A percentile compares a stretch with the other conserved stretches of the same genome.
Conservation (phyloP, 2,888 invertebrate genomes). For the Pristionchus maxplancki region DNA sequence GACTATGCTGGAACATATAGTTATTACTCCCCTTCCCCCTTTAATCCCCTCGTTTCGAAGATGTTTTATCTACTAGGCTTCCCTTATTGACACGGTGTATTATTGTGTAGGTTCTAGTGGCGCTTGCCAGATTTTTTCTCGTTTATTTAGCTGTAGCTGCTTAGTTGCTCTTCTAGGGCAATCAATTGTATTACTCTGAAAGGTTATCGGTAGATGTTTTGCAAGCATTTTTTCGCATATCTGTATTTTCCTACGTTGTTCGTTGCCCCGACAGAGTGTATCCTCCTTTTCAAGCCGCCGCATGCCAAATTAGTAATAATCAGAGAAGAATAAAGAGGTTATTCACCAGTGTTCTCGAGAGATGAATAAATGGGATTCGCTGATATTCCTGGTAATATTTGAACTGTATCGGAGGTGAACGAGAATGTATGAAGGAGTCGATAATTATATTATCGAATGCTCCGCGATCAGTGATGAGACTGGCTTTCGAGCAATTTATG, state of each 20-base stretch:
- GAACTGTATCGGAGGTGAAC: not conserved
- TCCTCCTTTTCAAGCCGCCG: not conserved
- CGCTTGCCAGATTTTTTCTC: not conserved
- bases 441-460: too few relatives aligned
- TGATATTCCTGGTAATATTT: not conserved
- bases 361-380: not conserved
- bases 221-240: slow-evolving; percentile 36
- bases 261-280: slow-evolving; percentile 34
- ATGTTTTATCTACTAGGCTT: slow-evolving; percentile 8
- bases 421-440: too few relatives aligned
- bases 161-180: not conserved
- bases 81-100: slow-evolving; percentile 21
- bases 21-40: slow-evolving; percentile 17
- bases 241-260: slow-evolving; percentile 42
- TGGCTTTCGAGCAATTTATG: too few relatives aligned
- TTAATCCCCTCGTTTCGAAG: not conserved
- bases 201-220: slow-evolving; percentile 30
- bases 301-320: slow-evolving; percentile 28
- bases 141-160: not conserved
- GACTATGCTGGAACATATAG: slow-evolving; percentile 45
- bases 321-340: slow-evolving; percentile 27
- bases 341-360: not conserved
- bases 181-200: not conserved
- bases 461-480: too few relatives aligned
- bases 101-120: slow-evolving; percentile 10